Evolutionary conservation across 2,797 vertebrate species (phyloP).

Genomic region (Sorex maritimensis): DNA sequence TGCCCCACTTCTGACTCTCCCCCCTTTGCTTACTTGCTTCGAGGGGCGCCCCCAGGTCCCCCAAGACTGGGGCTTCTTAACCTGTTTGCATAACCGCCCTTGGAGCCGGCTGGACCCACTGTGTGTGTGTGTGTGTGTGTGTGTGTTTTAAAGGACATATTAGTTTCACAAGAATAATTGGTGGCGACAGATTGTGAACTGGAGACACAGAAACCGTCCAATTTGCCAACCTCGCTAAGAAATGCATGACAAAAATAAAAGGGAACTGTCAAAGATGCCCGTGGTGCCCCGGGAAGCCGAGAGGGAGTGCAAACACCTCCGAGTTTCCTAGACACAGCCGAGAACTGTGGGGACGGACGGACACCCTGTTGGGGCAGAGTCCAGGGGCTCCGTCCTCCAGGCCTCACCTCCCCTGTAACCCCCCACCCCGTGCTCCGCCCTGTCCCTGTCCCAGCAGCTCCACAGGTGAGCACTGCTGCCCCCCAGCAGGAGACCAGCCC

Average conservation of each 20-base stretch:
- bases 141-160: constrained; percentile 36
- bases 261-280: constrained; percentile 78
- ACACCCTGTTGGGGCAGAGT: too few relatives aligned
- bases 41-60: not conserved
- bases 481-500: too few relatives aligned
- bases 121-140: too few relatives aligned
- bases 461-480: not conserved
- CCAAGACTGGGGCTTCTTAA: not conserved
- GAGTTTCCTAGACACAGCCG: constrained; percentile 82
- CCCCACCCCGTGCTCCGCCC: accelerated
- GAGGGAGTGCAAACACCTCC: constrained; percentile 74
- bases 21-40: not conserved
- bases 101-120: not conserved
- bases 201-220: constrained; percentile 65
- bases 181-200: constrained; percentile 72
- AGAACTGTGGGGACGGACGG: not conserved
- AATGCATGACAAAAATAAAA: constrained; percentile 74
- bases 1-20: not conserved
- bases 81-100: not conserved
- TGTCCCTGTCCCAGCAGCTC: too few relatives aligned
- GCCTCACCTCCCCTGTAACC: not conserved
- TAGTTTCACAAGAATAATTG: constrained; percentile 78
- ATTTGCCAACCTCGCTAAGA: constrained; percentile 68
- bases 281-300: constrained; percentile 67
- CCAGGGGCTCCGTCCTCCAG: not conserved